phyloP scores from a whole-genome alignment of 1,140 invertebrate genomes.

The Geopemphigus sp. region DNA sequence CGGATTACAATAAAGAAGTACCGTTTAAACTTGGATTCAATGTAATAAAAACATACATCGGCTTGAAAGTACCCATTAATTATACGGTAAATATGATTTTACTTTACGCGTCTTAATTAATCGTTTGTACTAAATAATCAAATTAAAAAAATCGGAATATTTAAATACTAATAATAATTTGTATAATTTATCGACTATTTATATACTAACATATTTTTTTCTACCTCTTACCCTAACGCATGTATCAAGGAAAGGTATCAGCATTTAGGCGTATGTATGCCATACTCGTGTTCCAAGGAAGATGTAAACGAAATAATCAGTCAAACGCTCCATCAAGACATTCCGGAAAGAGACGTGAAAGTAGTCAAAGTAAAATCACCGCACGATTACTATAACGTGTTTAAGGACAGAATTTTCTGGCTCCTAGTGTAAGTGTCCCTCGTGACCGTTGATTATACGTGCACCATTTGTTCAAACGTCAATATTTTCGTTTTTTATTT shows the following conservation, averaged over 20 bases:
- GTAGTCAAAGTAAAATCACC: constrained; percentile 66
- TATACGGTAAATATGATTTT: constrained; percentile 34
- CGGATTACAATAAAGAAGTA: constrained; percentile 53
- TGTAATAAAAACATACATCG: constrained; percentile 61
- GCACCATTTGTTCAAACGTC: not conserved
- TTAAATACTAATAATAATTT: not conserved
- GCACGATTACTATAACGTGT: constrained; percentile 66
- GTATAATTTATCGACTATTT: not conserved
- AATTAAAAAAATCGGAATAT: too few species aligned
- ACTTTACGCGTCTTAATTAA: not conserved
- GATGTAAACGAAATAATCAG: constrained; percentile 64
- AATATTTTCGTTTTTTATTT: not conserved
- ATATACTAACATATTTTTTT: not conserved
- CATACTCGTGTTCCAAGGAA: constrained; percentile 63
- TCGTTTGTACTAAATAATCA: too few species aligned
- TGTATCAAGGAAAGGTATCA: constrained; percentile 49
- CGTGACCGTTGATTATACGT: not conserved
- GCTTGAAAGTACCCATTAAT: constrained; percentile 36
- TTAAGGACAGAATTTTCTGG: constrained; percentile 68
- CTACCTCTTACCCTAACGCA: too few species aligned
- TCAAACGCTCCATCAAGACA: constrained; percentile 58
- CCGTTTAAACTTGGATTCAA: constrained; percentile 64
- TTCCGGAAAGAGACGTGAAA: constrained; percentile 55
- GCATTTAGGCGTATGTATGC: constrained; percentile 71
- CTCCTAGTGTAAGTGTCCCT: constrained; percentile 64